These are phyloP conservation scores for Nymphalis urticae DNA, from an alignment of 2,888 invertebrate genomes.

Conservation along the genomic window DNA sequence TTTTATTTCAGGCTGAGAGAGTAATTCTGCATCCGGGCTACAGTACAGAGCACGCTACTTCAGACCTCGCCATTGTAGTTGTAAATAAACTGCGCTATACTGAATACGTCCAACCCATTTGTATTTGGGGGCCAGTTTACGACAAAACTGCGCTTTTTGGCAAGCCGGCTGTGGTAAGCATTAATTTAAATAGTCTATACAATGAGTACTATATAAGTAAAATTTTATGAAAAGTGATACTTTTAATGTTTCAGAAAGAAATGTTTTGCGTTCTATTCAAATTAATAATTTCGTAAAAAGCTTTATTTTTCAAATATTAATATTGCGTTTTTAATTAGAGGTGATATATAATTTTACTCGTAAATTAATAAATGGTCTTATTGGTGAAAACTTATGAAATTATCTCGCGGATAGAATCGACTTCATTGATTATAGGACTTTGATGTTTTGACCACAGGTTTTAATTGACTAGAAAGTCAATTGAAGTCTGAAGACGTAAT, in stretches of 20 bases:
- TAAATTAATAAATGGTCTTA: neutral
- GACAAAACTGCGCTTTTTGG: constrained; percentile 61
- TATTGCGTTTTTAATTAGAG: neutral
- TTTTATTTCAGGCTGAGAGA: constrained; percentile 56
- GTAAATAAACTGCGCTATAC: constrained; percentile 59
- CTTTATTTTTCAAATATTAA: neutral
- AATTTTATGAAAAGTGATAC: constrained; percentile 9
- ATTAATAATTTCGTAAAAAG: neutral
- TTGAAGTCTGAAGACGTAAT: too few relatives aligned
- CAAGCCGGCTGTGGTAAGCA: constrained; percentile 61
- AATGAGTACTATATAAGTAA: constrained; percentile 22
- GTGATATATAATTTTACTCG: neutral
- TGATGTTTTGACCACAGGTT: too few relatives aligned
- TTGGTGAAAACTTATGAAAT: neutral
- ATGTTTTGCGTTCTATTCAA: too few relatives aligned
- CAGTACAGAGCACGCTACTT: constrained; percentile 51
- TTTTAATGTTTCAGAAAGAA: too few relatives aligned
- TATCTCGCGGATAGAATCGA: too few relatives aligned
- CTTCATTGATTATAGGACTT: too few relatives aligned
- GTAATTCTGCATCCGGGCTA: constrained; percentile 68
- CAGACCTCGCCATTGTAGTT: constrained; percentile 70
- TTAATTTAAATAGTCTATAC: constrained; percentile 25
- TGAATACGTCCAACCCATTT: constrained; percentile 70
- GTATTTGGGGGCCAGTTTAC: constrained; percentile 72
- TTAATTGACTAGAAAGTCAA: too few relatives aligned